phyloP scores from a whole-genome alignment of 2,888 invertebrate species.

The Stratiomys singularior region DNA sequence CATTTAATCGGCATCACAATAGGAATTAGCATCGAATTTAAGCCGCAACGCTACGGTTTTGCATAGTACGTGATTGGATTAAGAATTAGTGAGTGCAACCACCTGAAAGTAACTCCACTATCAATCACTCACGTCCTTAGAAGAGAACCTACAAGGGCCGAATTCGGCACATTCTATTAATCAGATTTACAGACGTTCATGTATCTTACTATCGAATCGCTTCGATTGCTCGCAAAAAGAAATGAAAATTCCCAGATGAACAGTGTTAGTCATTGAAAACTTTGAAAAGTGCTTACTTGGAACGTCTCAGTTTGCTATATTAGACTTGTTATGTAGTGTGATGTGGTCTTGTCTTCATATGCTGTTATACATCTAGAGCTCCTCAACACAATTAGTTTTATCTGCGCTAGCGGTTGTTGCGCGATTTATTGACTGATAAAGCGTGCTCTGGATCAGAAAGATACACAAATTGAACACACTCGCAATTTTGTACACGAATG shows the following conservation, averaged over 20 bases:
- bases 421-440: constrained; percentile 16
- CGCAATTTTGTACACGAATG: neutral
- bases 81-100: constrained; percentile 12
- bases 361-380: neutral
- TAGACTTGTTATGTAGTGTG: neutral
- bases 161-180: too few relatives aligned
- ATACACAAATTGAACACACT: neutral
- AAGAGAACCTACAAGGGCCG: too few relatives aligned
- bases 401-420: neutral
- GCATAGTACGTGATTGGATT: constrained; percentile 1
- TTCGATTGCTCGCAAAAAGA: neutral
- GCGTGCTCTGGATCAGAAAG: neutral
- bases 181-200: too few relatives aligned
- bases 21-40: too few relatives aligned
- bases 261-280: neutral
- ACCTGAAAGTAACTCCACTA: neutral
- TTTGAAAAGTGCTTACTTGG: neutral
- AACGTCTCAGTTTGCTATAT: neutral
- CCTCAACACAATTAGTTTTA: constrained; percentile 15
- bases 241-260: neutral
- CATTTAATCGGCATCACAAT: too few relatives aligned
- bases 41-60: too few relatives aligned
- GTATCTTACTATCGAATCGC: neutral
- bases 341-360: neutral
- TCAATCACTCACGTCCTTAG: too few relatives aligned